Percentiles rank a stretch among this genome's conserved stretches.
phyloP scores from a whole-genome alignment of 2,113 vertebrate genomes.

The Aptenodytes forsteri region DNA sequence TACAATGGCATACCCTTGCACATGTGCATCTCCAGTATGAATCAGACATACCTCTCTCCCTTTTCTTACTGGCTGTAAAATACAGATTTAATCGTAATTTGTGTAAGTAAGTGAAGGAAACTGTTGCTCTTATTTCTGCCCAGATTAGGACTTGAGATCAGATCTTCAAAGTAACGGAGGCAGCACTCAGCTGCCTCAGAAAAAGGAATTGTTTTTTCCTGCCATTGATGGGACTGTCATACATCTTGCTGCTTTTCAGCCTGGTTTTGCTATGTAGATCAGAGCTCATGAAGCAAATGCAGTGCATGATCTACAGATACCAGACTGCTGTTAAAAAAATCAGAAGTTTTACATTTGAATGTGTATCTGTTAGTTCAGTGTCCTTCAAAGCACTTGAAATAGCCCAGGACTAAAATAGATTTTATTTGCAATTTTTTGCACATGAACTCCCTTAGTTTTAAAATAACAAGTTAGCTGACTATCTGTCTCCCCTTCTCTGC shows the following conservation, averaged over 20 bases:
- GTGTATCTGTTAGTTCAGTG: not conserved
- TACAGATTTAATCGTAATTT: not conserved
- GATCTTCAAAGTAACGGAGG: not conserved
- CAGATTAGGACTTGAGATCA: not conserved
- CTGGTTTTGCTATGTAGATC: not conserved
- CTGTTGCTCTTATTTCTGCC: not conserved
- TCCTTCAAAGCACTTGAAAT: not conserved
- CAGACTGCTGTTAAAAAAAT: not conserved
- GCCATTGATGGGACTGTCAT: not conserved
- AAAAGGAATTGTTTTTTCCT: conserved; percentile 12
- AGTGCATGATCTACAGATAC: not conserved
- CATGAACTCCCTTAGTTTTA: not conserved
- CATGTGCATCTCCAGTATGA: not conserved
- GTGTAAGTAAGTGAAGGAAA: not conserved
- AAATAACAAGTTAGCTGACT: not conserved
- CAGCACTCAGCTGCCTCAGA: not conserved
- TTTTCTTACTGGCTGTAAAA: not conserved
- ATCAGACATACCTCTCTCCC: not conserved
- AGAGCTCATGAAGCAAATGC: not conserved
- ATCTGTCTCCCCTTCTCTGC: not conserved
- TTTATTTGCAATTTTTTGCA: not conserved
- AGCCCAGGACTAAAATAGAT: not conserved
- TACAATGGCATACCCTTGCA: not conserved
- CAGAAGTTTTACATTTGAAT: not conserved
- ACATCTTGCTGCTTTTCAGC: not conserved